Base-by-base conservation (phyloP, 2,888 invertebrate species). In the Polydesmus complanatus region DNA sequence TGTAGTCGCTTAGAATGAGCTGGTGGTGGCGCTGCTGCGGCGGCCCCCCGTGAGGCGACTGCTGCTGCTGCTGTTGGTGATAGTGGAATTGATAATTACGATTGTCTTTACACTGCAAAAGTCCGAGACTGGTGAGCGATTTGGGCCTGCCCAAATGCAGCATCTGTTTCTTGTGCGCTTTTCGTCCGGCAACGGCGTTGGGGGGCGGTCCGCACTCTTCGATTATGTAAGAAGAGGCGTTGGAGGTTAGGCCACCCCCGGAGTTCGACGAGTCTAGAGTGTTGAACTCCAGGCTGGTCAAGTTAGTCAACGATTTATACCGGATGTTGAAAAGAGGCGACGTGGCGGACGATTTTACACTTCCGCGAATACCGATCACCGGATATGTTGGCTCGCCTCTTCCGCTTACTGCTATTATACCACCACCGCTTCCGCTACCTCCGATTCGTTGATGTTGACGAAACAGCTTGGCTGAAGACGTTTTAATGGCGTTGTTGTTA, bases 201-300 rank as follows among this genome's bases (percentile, higher is more conserved):
- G 8, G 8, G 37, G 37, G 8, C 14, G 5, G 37, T n/a, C n/a
- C n/a, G 14, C 37, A 37, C 8, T 37, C 56, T 70, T 68, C 23
- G 61, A 53, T 25, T 52, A 49, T 48, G 64, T 63, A 58, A 49
- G 55, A 51, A 51, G 55, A 60, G 55, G 51, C 62, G 27, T 14
- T 51, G 14, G 47, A 58, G 27, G 56, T 52, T 49, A 26, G 23
- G 1, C 23, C 23, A 1, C 89, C 90, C 1, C 88, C 90, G 26
- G 89, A 89, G 75, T 89, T 87, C 72, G 89, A 89, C 48, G 90
- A 91, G 71, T 90, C 88, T 65, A 91, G 77, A n/a, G 90, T 90
- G 70, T 86, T 85, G 49, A 84, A 75, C 68, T 83, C 84, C 82
- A 83, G 61, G 22, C 55, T 59, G 18, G 67, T 66, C 25, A 71